A percentile compares a stretch with the other conserved stretches of the same genome.
phyloP scores from a whole-genome alignment of 2,113 vertebrate species.

The Rutilus rutilus region DNA sequence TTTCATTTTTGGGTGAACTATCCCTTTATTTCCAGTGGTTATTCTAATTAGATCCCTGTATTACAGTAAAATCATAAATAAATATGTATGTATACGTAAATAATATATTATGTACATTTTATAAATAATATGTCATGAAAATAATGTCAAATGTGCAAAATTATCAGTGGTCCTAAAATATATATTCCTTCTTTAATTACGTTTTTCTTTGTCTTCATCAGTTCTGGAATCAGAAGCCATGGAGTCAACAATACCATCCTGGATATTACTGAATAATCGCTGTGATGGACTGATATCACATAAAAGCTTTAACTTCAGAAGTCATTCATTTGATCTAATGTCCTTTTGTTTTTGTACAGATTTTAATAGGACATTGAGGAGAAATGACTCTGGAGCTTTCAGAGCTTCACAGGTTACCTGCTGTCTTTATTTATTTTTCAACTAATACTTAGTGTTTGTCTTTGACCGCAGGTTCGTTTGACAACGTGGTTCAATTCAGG shows the following conservation, averaged over 20 bases:
- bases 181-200: conserved; percentile 44
- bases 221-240: conserved; percentile 99
- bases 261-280: conserved; percentile 93
- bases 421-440: neutral
- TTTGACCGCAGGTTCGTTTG: neutral
- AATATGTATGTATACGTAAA: too few species aligned
- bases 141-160: neutral
- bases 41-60: too few species aligned
- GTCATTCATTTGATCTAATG: neutral
- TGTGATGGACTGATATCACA: conserved; percentile 23
- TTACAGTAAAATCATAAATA: too few species aligned
- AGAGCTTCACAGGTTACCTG: neutral
- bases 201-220: conserved; percentile 74
- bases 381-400: conserved; percentile 21
- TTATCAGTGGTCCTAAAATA: neutral
- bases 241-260: conserved; percentile 99
- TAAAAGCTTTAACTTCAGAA: conserved; percentile 18
- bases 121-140: too few species aligned
- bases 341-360: neutral
- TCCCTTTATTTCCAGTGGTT: too few species aligned
- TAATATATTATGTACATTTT: too few species aligned
- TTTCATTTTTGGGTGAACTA: too few species aligned
- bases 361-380: neutral
- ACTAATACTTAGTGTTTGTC: neutral
- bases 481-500: neutral